Evolutionary conservation across 2,797 vertebrate genomes (phyloP).

Genomic region (Notamacropus eugenii): DNA sequence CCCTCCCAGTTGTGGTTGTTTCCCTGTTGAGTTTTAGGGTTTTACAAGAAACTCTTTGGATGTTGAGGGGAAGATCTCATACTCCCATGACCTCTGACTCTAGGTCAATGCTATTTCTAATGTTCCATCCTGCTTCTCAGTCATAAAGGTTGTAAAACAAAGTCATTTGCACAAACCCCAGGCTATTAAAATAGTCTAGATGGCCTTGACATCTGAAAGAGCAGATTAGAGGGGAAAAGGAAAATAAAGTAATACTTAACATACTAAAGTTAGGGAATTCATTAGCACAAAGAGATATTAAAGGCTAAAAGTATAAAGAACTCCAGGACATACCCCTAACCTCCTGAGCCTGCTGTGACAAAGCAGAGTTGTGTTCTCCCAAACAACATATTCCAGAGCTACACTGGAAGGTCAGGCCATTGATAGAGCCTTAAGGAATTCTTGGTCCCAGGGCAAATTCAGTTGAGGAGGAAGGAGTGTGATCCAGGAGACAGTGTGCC

Average conservation of each 20-base stretch:
- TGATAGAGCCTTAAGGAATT: neutral
- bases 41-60: neutral
- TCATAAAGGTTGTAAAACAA: too few relatives aligned
- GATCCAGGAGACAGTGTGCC: neutral
- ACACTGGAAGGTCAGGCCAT: neutral
- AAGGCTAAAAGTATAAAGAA: neutral
- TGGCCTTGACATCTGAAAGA: neutral
- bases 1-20: neutral
- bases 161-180: too few relatives aligned
- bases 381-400: neutral
- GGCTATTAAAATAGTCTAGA: too few relatives aligned
- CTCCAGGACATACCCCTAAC: neutral
- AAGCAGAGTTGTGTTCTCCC: neutral
- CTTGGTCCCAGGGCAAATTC: neutral
- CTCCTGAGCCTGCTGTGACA: neutral
- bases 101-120: too few relatives aligned
- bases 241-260: neutral
- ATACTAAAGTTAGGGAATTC: neutral
- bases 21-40: neutral
- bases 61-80: neutral
- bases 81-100: too few relatives aligned
- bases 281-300: neutral
- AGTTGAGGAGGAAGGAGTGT: neutral
- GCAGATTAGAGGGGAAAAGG: neutral
- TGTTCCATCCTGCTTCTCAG: too few relatives aligned